These are phyloP conservation scores for Lampris incognitus DNA, from an alignment of 2,113 vertebrate genomes.

Conservation along the genomic window DNA sequence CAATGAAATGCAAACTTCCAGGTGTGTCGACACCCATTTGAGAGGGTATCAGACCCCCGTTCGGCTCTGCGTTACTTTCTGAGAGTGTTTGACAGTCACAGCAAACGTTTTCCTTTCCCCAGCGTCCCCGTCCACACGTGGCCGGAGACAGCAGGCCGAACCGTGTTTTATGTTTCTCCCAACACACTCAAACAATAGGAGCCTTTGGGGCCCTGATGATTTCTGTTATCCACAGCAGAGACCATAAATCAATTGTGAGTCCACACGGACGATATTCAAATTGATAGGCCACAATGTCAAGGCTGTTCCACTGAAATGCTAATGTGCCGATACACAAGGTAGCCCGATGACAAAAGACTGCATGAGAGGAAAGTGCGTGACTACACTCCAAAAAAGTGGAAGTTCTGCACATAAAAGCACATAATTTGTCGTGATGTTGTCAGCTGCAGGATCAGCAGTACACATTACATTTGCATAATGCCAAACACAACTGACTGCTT, in stretches of 20 bases:
- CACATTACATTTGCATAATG: background rate
- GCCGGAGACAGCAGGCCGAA: background rate
- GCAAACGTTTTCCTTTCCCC: background rate
- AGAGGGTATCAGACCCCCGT: no score
- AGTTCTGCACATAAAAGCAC: background rate
- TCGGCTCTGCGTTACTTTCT: no score
- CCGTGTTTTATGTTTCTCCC: conserved; percentile 9
- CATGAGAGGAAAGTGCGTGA: background rate
- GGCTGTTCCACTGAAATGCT: conserved; percentile 16
- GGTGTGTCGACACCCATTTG: no score
- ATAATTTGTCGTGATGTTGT: background rate
- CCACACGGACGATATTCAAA: background rate
- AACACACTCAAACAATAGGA: background rate
- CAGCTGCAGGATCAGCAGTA: background rate
- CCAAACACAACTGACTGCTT: background rate
- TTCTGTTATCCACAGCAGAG: no score
- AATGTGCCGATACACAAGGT: conserved; percentile 35
- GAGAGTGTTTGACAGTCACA: no score
- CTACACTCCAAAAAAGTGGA: background rate
- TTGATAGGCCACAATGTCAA: background rate
- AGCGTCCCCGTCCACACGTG: background rate
- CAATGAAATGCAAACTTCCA: background rate
- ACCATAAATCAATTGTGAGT: no score
- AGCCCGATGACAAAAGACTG: background rate
- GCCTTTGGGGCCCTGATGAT: background rate